A percentile compares a stretch with the other conserved stretches of the same genome.
Conservation (phyloP, 2,888 invertebrate genomes). For the Asteroscopus sphinx region DNA sequence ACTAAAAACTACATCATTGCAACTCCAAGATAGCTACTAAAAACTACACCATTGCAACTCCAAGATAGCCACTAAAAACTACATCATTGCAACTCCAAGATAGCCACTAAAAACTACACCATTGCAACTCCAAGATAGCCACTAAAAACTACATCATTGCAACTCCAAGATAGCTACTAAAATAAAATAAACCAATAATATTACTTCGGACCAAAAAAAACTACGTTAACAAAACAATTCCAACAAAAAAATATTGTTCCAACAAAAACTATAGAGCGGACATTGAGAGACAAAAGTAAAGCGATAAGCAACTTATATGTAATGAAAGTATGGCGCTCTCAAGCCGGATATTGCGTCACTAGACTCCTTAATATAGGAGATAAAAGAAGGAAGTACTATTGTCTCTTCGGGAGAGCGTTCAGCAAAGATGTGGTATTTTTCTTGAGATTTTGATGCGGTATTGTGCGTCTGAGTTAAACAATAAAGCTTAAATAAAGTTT, state of each 20-base stretch:
- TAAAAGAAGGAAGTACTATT: conserved; percentile 66
- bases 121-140: no score
- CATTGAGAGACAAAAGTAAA: conserved; percentile 67
- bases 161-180: background rate
- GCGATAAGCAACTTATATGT: conserved; percentile 68
- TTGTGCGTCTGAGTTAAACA: background rate
- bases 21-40: no score
- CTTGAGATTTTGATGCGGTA: conserved; percentile 27
- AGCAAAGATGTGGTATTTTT: background rate
- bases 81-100: no score
- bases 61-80: no score
- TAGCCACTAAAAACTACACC: no score
- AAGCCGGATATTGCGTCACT: conserved; percentile 58
- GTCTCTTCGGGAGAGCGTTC: conserved; percentile 52
- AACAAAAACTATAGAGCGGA: conserved; percentile 60
- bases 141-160: no score
- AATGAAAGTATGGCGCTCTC: conserved; percentile 68
- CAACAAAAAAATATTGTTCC: conserved; percentile 17
- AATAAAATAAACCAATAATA: background rate
- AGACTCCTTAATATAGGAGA: conserved; percentile 65
- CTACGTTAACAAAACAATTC: background rate
- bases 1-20: no score
- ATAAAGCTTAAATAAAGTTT: no score
- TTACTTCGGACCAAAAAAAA: no score
- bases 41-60: no score